Conservation (phyloP, 2,888 invertebrate species). For the Vannuccia rotundouncinata region DNA sequence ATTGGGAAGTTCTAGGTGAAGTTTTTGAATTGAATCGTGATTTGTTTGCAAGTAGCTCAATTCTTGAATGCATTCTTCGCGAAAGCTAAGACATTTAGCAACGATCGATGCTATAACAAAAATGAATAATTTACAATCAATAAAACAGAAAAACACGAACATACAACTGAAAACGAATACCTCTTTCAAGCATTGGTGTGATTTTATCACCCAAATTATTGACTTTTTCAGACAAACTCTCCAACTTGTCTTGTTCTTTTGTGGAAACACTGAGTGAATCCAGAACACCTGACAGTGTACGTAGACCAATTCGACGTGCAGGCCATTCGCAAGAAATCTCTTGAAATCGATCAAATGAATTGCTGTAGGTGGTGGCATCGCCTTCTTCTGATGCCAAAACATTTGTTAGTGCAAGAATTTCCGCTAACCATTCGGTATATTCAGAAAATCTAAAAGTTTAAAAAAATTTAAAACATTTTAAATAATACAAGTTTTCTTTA, state of each 20-base stretch:
- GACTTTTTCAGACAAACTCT: background rate
- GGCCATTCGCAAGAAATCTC: background rate
- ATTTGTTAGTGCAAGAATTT: background rate
- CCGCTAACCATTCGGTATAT: background rate
- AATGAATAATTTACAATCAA: background rate
- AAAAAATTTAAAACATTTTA: too few species aligned
- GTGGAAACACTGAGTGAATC: background rate
- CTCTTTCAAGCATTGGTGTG: background rate
- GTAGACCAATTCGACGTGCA: background rate
- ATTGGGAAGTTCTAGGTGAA: background rate
- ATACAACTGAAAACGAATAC: background rate
- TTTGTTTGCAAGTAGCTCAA: background rate
- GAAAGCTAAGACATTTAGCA: background rate
- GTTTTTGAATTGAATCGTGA: background rate
- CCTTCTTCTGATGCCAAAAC: background rate
- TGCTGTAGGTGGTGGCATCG: background rate
- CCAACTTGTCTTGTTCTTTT: background rate
- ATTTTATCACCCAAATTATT: background rate
- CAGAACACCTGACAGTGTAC: background rate
- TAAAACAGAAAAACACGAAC: background rate
- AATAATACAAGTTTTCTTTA: too few species aligned
- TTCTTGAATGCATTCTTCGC: conserved; percentile 4
- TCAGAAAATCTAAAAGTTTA: conserved; percentile 11
- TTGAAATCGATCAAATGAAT: background rate
- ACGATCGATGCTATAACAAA: background rate